Evolutionary conservation across 2,797 vertebrate species (phyloP).

Genomic region (Alca torda): DNA sequence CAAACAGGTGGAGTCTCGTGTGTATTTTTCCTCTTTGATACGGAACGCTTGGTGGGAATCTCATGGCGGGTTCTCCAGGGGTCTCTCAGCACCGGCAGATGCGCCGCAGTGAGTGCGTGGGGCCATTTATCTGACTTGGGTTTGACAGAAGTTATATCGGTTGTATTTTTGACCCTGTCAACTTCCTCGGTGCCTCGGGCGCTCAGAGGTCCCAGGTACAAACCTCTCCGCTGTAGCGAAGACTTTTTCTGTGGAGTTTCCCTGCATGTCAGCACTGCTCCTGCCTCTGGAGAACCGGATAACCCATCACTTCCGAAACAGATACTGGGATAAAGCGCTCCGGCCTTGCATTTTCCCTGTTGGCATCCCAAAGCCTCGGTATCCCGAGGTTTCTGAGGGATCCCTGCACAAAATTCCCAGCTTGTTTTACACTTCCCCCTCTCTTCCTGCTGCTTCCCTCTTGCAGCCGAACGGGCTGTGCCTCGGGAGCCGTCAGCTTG

Average conservation of each 20-base stretch:
- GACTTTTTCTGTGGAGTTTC: background rate
- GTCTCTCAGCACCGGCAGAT: background rate
- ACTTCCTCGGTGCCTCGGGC: background rate
- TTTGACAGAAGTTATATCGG: background rate
- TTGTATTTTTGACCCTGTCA: background rate
- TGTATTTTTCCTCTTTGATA: background rate
- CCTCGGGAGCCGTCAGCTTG: background rate
- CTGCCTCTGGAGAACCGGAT: background rate
- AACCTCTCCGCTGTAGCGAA: background rate
- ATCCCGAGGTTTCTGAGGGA: too few relatives aligned
- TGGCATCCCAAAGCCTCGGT: background rate
- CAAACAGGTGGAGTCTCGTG: background rate
- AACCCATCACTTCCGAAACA: background rate
- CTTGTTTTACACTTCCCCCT: background rate
- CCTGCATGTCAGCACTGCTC: background rate
- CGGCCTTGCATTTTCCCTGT: fast-evolving
- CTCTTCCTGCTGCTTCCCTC: fast-evolving
- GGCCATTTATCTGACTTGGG: too few relatives aligned
- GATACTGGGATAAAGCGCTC: background rate
- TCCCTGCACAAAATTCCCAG: background rate
- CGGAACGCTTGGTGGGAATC: background rate
- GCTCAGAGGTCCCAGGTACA: background rate
- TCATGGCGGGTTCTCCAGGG: fast-evolving
- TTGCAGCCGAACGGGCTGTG: background rate
- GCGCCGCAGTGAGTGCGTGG: fast-evolving